Evolutionary conservation across 2,797 vertebrate genomes (phyloP).

Genomic region (Nyctibius grandis): DNA sequence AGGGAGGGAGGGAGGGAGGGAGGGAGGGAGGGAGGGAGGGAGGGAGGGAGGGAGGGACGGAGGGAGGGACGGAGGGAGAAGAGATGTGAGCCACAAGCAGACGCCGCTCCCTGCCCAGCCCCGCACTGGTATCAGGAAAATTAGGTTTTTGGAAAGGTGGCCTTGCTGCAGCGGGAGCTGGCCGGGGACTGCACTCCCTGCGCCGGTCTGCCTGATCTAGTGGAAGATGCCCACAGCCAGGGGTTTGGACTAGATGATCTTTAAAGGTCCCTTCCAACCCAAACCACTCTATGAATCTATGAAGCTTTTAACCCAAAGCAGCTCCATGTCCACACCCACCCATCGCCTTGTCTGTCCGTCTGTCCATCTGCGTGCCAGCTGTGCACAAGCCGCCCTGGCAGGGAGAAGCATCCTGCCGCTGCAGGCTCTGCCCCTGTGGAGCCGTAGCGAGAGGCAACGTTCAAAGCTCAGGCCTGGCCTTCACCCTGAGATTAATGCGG

Average conservation of each 20-base stretch:
- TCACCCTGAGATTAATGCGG: background rate
- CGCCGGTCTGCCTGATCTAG: background rate
- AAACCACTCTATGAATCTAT: background rate
- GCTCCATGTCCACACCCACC: background rate
- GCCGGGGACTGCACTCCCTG: background rate
- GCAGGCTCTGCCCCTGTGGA: background rate
- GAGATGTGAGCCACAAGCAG: background rate
- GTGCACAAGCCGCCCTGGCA: too few relatives aligned
- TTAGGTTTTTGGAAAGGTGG: rapidly evolving
- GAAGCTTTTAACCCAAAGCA: background rate
- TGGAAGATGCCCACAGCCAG: background rate
- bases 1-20: background rate
- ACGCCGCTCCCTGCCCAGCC: background rate
- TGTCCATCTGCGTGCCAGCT: background rate
- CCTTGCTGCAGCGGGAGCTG: background rate
- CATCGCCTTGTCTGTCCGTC: rapidly evolving
- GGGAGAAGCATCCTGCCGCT: background rate
- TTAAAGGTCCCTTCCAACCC: background rate
- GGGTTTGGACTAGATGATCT: background rate
- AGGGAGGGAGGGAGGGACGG: background rate
- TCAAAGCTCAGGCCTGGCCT: background rate
- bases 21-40: too few relatives aligned
- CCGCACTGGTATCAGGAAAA: background rate
- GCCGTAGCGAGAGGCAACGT: rapidly evolving
- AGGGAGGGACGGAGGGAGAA: background rate